Percentiles rank a stretch among this genome's conserved stretches.
phyloP scores from a whole-genome alignment of 2,113 vertebrate species.

The Myotis yumanensis region DNA sequence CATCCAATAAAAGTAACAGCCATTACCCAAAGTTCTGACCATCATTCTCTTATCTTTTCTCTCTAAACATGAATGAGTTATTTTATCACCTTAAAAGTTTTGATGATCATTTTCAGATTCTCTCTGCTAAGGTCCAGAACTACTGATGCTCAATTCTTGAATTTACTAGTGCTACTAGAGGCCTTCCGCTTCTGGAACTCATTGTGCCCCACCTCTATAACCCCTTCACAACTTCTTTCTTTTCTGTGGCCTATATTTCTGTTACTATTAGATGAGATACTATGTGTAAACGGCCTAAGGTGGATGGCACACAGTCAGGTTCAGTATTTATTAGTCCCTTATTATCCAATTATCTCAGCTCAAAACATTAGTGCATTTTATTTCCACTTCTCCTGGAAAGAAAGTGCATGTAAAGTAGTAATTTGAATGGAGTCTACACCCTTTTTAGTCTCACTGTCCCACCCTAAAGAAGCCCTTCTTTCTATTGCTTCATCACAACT shows the following conservation, averaged over 20 bases:
- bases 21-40: neutral
- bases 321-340: neutral
- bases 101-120: neutral
- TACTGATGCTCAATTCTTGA: neutral
- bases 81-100: neutral
- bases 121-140: neutral
- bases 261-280: neutral
- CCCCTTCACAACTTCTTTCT: neutral
- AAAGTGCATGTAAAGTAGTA: neutral
- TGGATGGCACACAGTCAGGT: neutral
- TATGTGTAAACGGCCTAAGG: neutral
- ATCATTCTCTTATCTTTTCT: neutral
- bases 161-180: neutral
- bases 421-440: neutral
- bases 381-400: neutral
- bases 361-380: neutral
- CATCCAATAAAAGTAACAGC: neutral
- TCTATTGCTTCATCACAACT: neutral
- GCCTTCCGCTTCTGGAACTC: neutral
- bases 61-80: neutral
- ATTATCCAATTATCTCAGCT: neutral
- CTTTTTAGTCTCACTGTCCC: neutral
- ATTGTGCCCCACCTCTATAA: neutral
- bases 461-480: neutral
- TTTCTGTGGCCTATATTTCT: neutral